Evolutionary conservation across 2,113 vertebrate genomes (phyloP).

Genomic region (Psittacara wagleri): DNA sequence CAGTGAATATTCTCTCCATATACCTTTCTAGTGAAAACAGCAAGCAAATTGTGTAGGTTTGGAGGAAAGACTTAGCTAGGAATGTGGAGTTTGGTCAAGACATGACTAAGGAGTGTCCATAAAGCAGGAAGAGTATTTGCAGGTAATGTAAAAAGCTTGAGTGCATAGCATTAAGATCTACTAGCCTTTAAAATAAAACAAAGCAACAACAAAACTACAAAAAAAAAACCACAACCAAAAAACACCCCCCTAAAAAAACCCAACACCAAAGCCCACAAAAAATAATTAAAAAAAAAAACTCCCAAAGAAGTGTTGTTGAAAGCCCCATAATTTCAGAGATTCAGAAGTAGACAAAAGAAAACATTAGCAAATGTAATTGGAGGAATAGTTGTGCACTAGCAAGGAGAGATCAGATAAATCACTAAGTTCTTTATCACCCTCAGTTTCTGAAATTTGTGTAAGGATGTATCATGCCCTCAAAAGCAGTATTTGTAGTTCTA

Average conservation of each 20-base stretch:
- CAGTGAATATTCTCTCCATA: not conserved
- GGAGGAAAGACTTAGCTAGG: not conserved
- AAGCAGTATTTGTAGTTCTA: not conserved
- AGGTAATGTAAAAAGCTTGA: not conserved
- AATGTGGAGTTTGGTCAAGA: not conserved
- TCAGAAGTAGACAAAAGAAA: not conserved
- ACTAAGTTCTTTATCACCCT: not conserved
- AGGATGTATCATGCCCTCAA: not conserved
- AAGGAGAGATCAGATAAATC: not conserved
- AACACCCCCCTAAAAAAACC: not conserved
- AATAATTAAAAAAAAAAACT: not conserved
- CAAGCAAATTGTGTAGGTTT: not conserved
- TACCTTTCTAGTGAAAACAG: not conserved
- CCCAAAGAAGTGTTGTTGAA: not conserved
- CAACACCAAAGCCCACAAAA: not conserved
- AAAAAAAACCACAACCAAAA: not conserved
- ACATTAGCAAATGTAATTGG: not conserved
- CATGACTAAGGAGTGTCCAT: not conserved
- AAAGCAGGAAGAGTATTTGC: not conserved
- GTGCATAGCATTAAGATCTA: not conserved
- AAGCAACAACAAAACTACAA: not conserved
- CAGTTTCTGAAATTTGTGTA: not conserved
- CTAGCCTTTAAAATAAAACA: not conserved
- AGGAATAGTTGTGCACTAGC: not conserved
- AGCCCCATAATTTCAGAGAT: not conserved